Conservation (phyloP, 1,140 invertebrate genomes). For the Drosophila kanapiae region DNA sequence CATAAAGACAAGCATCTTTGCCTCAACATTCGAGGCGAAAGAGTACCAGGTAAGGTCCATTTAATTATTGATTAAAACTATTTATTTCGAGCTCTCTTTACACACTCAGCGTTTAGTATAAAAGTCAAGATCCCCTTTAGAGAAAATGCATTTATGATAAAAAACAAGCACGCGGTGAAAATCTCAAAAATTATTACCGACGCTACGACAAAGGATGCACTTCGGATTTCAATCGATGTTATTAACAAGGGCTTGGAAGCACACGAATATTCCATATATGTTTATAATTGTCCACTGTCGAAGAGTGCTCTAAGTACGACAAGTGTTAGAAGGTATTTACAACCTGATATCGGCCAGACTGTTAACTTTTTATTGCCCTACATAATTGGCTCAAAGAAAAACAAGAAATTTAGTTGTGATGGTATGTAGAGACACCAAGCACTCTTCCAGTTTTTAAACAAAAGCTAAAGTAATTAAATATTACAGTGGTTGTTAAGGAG, state of each 20-base stretch:
- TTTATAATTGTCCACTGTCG: slow-evolving; percentile 50
- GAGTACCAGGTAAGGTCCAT: slow-evolving; percentile 37
- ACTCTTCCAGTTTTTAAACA: too few species aligned
- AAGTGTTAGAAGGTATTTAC: slow-evolving; percentile 27
- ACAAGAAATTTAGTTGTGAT: slow-evolving; percentile 56
- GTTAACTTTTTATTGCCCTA: slow-evolving; percentile 57
- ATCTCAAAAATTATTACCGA: slow-evolving; percentile 65
- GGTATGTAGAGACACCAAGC: slow-evolving; percentile 18
- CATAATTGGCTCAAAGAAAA: slow-evolving; percentile 40
- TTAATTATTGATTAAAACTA: too few species aligned
- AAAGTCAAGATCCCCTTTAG: slow-evolving; percentile 66
- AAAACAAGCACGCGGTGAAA: slow-evolving; percentile 39
- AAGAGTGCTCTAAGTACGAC: slow-evolving; percentile 10
- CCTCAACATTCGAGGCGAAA: slow-evolving; percentile 50
- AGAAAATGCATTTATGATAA: slow-evolving; percentile 37
- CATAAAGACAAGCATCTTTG: slow-evolving; percentile 37
- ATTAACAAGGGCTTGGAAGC: slow-evolving; percentile 62
- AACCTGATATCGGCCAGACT: slow-evolving; percentile 54
- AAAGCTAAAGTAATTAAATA: neutral
- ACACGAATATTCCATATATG: slow-evolving; percentile 45
- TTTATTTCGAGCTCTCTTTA: neutral
- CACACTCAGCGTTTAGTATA: slow-evolving; percentile 39
- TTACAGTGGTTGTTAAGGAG: slow-evolving; percentile 43
- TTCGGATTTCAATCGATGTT: slow-evolving; percentile 62
- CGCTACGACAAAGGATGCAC: slow-evolving; percentile 66